These are phyloP conservation scores for Malacosoma neustria DNA, from an alignment of 2,888 invertebrate species.

Conservation along the genomic window DNA sequence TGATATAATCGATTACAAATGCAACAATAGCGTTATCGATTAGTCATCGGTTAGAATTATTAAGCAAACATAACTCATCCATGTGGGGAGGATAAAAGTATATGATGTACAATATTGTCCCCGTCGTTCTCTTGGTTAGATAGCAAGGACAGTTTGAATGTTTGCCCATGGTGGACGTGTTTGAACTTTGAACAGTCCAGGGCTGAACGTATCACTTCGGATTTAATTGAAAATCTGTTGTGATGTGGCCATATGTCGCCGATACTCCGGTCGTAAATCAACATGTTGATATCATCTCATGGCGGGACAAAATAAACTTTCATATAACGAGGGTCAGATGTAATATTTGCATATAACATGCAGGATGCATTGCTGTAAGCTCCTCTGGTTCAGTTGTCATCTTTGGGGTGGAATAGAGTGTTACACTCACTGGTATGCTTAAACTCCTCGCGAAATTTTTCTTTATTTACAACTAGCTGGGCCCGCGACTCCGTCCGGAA, in stretches of 20 bases:
- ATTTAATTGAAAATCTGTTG: slow-evolving; percentile 18
- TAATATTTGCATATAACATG: neutral
- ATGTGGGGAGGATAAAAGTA: neutral
- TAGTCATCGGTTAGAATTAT: slow-evolving; percentile 13
- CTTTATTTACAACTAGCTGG: too few species aligned
- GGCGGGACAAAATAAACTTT: slow-evolving; percentile 11
- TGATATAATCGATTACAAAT: neutral
- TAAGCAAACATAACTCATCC: neutral
- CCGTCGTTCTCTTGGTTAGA: slow-evolving; percentile 56
- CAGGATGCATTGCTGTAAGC: too few species aligned
- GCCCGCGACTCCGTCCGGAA: too few species aligned
- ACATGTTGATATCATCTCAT: slow-evolving; percentile 5
- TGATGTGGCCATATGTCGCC: slow-evolving; percentile 28
- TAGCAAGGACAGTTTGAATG: slow-evolving; percentile 47
- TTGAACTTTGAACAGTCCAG: slow-evolving; percentile 39
- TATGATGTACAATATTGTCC: slow-evolving; percentile 19
- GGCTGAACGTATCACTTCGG: slow-evolving; percentile 39
- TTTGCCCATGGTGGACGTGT: slow-evolving; percentile 53
- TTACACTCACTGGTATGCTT: too few species aligned
- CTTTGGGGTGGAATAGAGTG: too few species aligned
- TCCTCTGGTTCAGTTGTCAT: too few species aligned
- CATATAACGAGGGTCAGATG: neutral
- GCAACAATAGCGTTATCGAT: slow-evolving; percentile 10
- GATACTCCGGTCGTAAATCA: slow-evolving; percentile 20
- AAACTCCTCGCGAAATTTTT: too few species aligned